Percentiles rank a stretch among this genome's conserved stretches.
phyloP scores from a whole-genome alignment of 1,140 invertebrate species.

The Venustaconcha ellipsiformis region DNA sequence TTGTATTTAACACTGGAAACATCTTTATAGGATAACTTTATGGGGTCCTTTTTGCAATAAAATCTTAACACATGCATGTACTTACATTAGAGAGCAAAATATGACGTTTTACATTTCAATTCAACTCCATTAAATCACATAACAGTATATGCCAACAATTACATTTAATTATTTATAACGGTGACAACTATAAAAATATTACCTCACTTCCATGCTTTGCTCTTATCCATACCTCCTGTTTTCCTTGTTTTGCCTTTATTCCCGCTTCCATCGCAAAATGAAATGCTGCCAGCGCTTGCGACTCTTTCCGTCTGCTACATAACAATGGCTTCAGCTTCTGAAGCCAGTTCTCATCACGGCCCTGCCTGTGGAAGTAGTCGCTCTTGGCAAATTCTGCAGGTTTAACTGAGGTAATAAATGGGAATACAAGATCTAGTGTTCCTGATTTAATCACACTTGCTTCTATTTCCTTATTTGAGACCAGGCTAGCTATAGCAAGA shows the following conservation, averaged over 20 bases:
- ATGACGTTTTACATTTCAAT: not conserved
- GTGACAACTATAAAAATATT: not conserved
- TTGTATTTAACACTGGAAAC: too few species aligned
- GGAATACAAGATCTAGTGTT: slow-evolving; percentile 94
- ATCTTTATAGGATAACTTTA: too few species aligned
- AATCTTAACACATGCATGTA: not conserved
- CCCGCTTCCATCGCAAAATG: slow-evolving; percentile 99
- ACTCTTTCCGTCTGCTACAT: slow-evolving; percentile 94
- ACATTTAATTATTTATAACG: not conserved
- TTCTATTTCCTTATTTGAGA: slow-evolving; percentile 98
- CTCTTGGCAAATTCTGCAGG: slow-evolving; percentile 95
- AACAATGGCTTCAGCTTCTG: slow-evolving; percentile 94
- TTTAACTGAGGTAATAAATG: slow-evolving; percentile 93
- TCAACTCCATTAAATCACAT: not conserved
- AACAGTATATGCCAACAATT: not conserved
- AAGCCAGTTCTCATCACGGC: slow-evolving; percentile 97
- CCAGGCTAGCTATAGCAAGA: slow-evolving; percentile 94
- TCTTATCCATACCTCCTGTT: slow-evolving; percentile 77
- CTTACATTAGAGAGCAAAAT: not conserved
- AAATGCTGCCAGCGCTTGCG: slow-evolving; percentile 96
- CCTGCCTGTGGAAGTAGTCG: slow-evolving; percentile 89
- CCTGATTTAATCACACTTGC: slow-evolving; percentile 95
- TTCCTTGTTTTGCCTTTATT: slow-evolving; percentile 96
- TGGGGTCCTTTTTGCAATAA: not conserved
- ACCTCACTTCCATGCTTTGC: not conserved